Percentiles rank a stretch among this genome's conserved stretches.
Conservation (phyloP, 2,113 vertebrate genomes). For the Odocoileus virginianus region DNA sequence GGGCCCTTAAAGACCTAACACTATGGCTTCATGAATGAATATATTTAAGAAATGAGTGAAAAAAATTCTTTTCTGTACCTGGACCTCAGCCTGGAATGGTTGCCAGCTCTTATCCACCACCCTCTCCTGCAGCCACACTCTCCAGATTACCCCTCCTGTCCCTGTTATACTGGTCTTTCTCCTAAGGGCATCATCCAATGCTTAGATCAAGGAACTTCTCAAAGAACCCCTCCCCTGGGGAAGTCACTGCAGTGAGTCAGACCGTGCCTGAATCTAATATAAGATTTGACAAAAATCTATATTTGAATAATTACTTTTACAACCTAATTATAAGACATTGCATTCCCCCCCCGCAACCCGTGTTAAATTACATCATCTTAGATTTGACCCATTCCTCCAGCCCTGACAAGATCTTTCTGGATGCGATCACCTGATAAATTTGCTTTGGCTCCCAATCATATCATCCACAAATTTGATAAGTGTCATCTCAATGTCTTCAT, state of each 20-base stretch:
- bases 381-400: constrained; percentile 9
- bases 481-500: constrained; percentile 42
- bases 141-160: background rate
- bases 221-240: background rate
- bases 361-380: constrained; percentile 50
- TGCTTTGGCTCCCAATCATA: constrained; percentile 55
- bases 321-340: constrained; percentile 49
- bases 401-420: constrained; percentile 50
- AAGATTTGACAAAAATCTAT: background rate
- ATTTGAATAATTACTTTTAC: constrained; percentile 55
- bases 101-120: background rate
- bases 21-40: background rate
- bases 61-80: background rate
- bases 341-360: background rate
- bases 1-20: background rate
- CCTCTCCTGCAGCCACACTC: background rate
- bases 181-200: background rate
- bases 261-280: background rate
- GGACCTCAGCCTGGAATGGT: background rate
- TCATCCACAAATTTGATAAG: constrained; percentile 54
- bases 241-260: background rate
- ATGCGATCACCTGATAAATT: constrained; percentile 53
- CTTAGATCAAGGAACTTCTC: background rate
- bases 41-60: background rate
- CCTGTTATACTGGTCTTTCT: fast-evolving